Evolutionary conservation across 2,113 vertebrate genomes (phyloP).

Genomic region (Nanger granti): DNA sequence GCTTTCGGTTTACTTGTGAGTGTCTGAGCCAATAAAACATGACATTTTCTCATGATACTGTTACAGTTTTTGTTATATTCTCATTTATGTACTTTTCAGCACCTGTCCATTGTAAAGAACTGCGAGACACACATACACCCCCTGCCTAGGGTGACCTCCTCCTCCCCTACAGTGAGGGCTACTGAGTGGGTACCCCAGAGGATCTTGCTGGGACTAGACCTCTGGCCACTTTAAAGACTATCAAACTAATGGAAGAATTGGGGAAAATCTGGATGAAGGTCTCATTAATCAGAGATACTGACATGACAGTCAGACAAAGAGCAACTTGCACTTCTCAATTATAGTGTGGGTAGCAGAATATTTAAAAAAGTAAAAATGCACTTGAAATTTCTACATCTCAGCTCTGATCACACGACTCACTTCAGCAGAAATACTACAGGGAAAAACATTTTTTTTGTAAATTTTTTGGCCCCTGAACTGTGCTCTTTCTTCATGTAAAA

Average conservation of each 20-base stretch:
- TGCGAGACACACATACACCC: neutral
- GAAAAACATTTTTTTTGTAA: neutral
- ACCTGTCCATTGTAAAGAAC: neutral
- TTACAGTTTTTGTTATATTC: conserved; percentile 20
- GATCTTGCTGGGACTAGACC: neutral
- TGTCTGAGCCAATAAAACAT: neutral
- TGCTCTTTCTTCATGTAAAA: conserved; percentile 6
- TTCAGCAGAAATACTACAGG: neutral
- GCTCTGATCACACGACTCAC: neutral
- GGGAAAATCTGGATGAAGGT: neutral
- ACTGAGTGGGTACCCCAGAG: neutral
- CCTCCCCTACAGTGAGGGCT: neutral
- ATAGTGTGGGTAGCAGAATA: neutral
- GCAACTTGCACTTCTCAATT: neutral
- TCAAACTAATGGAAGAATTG: neutral
- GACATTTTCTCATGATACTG: neutral
- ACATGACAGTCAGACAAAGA: neutral
- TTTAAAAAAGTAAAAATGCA: neutral
- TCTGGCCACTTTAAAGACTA: neutral
- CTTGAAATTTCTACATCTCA: neutral
- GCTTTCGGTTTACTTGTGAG: conserved; percentile 33
- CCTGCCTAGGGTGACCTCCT: neutral
- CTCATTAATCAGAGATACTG: neutral
- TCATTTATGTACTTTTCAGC: conserved; percentile 20
- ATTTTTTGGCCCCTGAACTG: neutral